phyloP scores from a whole-genome alignment of 1,140 invertebrate species.

The Capitella teleta region DNA sequence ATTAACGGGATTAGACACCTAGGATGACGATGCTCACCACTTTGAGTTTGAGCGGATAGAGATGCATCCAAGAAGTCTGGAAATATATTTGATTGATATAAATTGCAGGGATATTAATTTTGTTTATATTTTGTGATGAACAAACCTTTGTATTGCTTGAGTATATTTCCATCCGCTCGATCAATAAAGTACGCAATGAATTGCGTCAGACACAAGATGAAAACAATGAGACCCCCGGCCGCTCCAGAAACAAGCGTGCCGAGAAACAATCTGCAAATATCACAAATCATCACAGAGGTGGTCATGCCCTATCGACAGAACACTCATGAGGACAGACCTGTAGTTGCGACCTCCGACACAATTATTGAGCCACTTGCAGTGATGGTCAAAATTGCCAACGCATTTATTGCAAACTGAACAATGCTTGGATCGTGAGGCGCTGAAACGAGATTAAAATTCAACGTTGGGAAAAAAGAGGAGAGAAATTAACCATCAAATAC shows the following conservation, averaged over 20 bases:
- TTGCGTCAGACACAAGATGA: constrained; percentile 20
- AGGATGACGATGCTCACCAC: too few relatives aligned
- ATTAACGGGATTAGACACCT: too few relatives aligned
- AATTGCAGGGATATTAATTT: too few relatives aligned
- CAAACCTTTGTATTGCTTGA: constrained; percentile 31
- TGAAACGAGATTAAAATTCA: constrained; percentile 20
- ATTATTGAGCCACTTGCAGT: constrained; percentile 97
- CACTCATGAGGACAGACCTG: constrained; percentile 27
- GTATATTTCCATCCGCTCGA: constrained; percentile 19
- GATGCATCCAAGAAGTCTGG: too few relatives aligned
- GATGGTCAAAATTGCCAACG: constrained; percentile 77
- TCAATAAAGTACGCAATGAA: constrained; percentile 36
- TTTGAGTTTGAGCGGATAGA: too few relatives aligned
- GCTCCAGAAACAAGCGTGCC: constrained; percentile 74
- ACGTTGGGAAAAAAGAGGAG: too few relatives aligned
- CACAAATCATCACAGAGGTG: constrained; percentile 3
- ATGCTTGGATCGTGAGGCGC: constrained; percentile 61
- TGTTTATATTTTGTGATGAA: too few relatives aligned
- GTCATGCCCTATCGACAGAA: not conserved
- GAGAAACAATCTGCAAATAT: constrained; percentile 56
- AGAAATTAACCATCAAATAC: too few relatives aligned
- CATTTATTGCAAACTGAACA: constrained; percentile 96
- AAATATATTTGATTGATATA: too few relatives aligned
- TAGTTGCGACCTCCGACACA: constrained; percentile 89
- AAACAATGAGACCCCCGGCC: constrained; percentile 44